Evolutionary conservation across 2,888 invertebrate genomes (phyloP).

Genomic region (Baronia brevicornis): DNA sequence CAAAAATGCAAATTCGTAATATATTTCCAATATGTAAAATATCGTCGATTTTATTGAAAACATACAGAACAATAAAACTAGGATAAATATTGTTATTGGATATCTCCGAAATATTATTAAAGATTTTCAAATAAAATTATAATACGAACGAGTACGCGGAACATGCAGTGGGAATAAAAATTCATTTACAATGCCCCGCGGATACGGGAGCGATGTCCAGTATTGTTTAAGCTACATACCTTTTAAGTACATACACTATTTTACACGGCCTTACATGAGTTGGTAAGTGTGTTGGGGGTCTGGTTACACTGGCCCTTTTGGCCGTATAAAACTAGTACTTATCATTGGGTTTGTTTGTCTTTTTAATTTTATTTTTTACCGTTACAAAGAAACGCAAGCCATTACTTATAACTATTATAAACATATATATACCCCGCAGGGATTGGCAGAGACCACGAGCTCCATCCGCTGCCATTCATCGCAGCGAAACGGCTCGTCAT

Average conservation of each 20-base stretch:
- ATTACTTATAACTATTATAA: too few relatives aligned
- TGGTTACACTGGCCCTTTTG: conserved; percentile 22
- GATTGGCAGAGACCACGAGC: too few relatives aligned
- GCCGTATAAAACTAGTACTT: conserved; percentile 10
- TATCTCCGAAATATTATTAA: too few relatives aligned
- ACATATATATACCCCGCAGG: too few relatives aligned
- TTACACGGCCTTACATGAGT: conserved; percentile 16
- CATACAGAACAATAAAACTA: conserved; percentile 1
- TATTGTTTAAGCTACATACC: conserved; percentile 23
- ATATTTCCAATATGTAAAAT: too few relatives aligned
- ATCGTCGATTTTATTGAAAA: conserved; percentile 8
- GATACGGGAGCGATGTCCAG: conserved; percentile 36
- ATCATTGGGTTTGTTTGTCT: neutral
- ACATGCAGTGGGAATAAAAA: conserved; percentile 40
- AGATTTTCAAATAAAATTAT: conserved; percentile 30
- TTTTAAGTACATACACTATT: conserved; percentile 23
- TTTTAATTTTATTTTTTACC: neutral
- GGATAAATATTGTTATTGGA: too few relatives aligned
- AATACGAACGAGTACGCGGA: conserved; percentile 30
- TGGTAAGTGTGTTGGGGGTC: conserved; percentile 19
- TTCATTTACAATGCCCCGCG: conserved; percentile 38
- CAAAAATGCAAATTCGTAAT: too few relatives aligned
- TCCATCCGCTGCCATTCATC: too few relatives aligned
- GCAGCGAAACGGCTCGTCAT: too few relatives aligned
- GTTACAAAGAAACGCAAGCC: too few relatives aligned